Conservation (phyloP, 92 coral and sea anemone genomes). For the Hydrozoanthus gracilis region DNA sequence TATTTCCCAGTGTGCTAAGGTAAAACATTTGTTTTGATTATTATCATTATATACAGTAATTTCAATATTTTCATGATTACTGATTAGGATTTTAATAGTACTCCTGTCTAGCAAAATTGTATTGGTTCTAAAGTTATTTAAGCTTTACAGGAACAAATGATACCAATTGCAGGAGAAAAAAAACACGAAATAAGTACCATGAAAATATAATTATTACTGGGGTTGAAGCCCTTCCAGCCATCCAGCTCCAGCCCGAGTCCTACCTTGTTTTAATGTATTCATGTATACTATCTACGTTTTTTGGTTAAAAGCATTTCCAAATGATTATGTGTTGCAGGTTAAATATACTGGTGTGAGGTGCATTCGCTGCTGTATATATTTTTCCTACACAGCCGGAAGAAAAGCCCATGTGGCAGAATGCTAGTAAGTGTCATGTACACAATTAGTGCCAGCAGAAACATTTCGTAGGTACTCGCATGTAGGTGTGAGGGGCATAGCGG, state of each 20-base stretch:
- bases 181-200: neutral
- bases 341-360: neutral
- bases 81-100: neutral
- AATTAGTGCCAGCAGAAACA: constrained; percentile 5
- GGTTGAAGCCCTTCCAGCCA: constrained; percentile 11
- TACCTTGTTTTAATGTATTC: neutral
- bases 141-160: constrained; percentile 1
- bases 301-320: neutral
- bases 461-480: neutral
- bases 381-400: neutral
- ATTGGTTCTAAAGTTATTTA: constrained; percentile 4
- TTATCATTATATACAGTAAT: neutral
- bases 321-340: constrained; percentile 9
- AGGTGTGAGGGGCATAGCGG: no score
- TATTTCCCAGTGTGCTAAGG: constrained; percentile 1
- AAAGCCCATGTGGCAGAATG: constrained; percentile 11
- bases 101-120: neutral
- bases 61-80: neutral
- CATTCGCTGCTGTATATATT: neutral
- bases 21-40: neutral
- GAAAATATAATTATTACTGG: neutral
- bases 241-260: neutral
- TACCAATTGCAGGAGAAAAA: neutral
- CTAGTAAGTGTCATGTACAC: constrained; percentile 1
- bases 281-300: neutral